Conservation (phyloP, 2,888 invertebrate genomes). For the Parascotia fuliginaria region DNA sequence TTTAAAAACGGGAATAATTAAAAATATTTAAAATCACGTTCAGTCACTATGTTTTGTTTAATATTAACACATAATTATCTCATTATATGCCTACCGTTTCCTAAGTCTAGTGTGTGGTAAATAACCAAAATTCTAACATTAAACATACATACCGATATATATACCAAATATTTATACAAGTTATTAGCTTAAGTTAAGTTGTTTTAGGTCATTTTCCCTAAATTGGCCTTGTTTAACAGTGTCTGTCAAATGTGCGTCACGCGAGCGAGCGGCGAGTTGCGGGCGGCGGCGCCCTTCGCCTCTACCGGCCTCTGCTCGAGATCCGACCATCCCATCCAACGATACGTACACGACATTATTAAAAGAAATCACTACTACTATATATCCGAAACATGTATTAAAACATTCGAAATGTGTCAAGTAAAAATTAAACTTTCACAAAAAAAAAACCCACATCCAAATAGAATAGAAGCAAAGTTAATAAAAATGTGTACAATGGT, state of each 20-base stretch:
- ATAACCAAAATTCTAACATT: slow-evolving; percentile 86
- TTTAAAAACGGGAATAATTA: slow-evolving; percentile 74
- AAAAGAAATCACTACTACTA: slow-evolving; percentile 78
- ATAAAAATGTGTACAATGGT: slow-evolving; percentile 58
- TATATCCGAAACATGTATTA: slow-evolving; percentile 54
- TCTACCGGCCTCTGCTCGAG: slow-evolving; percentile 34
- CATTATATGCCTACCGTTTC: slow-evolving; percentile 82
- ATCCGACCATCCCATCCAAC: slow-evolving; percentile 41
- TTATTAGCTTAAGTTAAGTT: slow-evolving; percentile 85
- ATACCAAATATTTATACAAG: slow-evolving; percentile 86
- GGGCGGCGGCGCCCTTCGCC: slow-evolving; percentile 35
- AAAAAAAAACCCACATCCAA: slow-evolving; percentile 83
- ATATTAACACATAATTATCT: slow-evolving; percentile 84
- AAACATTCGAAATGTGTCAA: slow-evolving; percentile 58
- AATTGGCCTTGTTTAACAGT: slow-evolving; percentile 80
- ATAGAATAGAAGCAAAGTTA: slow-evolving; percentile 73
- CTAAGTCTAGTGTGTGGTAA: slow-evolving; percentile 85
- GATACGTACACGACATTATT: slow-evolving; percentile 61
- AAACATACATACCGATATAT: slow-evolving; percentile 85
- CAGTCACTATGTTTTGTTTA: slow-evolving; percentile 83
- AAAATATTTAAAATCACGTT: slow-evolving; percentile 80
- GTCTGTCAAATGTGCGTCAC: slow-evolving; percentile 78
- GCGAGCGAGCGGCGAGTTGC: slow-evolving; percentile 43
- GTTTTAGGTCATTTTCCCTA: slow-evolving; percentile 83
- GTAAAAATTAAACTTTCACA: slow-evolving; percentile 63